Conservation (phyloP, 2,797 vertebrate genomes). For the Paguma larvata region DNA sequence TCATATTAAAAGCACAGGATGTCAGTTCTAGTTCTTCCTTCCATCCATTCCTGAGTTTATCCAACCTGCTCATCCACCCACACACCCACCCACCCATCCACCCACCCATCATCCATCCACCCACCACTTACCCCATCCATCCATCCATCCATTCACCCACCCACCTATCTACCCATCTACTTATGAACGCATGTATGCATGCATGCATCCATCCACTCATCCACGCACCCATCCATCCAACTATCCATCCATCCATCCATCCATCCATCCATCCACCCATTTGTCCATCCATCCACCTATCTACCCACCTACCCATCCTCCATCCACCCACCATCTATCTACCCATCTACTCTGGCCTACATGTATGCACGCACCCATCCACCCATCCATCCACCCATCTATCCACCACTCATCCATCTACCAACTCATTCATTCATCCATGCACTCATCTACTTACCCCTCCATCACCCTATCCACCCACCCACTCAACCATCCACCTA, state of each 20-base stretch:
- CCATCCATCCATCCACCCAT: rapidly evolving
- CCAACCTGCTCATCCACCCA: neutral
- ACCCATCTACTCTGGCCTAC: rapidly evolving
- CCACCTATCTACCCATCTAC: rapidly evolving
- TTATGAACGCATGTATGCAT: too few relatives aligned
- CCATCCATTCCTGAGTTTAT: neutral
- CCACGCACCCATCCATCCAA: rapidly evolving
- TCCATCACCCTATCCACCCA: rapidly evolving
- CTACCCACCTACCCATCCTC: rapidly evolving
- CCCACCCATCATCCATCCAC: rapidly evolving
- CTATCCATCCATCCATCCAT: neutral
- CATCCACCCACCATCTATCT: neutral
- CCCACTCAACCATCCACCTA: rapidly evolving
- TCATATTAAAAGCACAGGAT: neutral
- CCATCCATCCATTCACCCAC: neutral
- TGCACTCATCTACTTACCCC: rapidly evolving
- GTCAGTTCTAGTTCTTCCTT: neutral
- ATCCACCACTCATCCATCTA: rapidly evolving
- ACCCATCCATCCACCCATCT: rapidly evolving
- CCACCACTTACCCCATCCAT: rapidly evolving
- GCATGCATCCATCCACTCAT: neutral
- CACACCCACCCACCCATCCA: rapidly evolving
- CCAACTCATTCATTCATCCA: rapidly evolving
- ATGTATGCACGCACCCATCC: too few relatives aligned
- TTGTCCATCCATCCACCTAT: rapidly evolving